A percentile compares a stretch with the other conserved stretches of the same genome.
Conservation (phyloP, 1,140 invertebrate species). For the Drusus annulatus region DNA sequence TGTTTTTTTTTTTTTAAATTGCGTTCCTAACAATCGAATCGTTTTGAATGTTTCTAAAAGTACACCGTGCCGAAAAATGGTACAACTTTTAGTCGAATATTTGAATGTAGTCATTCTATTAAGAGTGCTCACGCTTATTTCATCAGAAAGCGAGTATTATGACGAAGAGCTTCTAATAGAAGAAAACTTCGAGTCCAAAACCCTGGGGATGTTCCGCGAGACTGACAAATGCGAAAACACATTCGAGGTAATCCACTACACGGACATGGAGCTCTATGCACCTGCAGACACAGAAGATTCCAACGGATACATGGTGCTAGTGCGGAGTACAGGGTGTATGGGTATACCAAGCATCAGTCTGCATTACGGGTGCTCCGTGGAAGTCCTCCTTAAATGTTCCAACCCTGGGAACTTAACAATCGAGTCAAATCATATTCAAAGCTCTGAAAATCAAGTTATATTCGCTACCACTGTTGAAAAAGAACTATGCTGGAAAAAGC, state of each 20-base stretch:
- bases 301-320: neutral
- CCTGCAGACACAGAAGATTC: neutral
- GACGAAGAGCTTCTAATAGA: neutral
- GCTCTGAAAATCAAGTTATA: too few relatives aligned
- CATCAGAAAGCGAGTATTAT: neutral
- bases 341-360: neutral
- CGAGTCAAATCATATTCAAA: neutral
- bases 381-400: too few relatives aligned
- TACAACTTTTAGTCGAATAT: too few relatives aligned
- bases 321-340: neutral
- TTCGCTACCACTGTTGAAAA: too few relatives aligned
- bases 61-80: too few relatives aligned
- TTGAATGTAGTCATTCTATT: too few relatives aligned
- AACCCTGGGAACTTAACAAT: neutral
- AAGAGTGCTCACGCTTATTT: too few relatives aligned
- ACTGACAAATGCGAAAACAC: neutral
- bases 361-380: neutral
- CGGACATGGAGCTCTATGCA: neutral
- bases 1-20: too few relatives aligned
- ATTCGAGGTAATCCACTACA: neutral
- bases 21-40: too few relatives aligned
- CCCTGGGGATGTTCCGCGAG: neutral
- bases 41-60: too few relatives aligned
- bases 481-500: neutral
- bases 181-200: neutral